These are phyloP conservation scores for Rotaria sp. DNA, from an alignment of 2,888 invertebrate species.

Conservation along the genomic window DNA sequence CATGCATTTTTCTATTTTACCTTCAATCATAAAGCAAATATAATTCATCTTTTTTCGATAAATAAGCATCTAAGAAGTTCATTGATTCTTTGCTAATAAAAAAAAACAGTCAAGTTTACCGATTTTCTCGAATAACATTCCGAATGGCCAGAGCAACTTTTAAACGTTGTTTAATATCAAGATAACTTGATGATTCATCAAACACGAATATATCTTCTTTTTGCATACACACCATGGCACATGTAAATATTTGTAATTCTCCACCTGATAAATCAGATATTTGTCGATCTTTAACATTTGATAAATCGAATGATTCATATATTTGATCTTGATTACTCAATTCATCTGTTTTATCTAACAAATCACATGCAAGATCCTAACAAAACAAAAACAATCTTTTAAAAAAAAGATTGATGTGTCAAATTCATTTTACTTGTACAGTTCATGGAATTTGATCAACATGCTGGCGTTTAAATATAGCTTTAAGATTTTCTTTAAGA, in stretches of 20 bases:
- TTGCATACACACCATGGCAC: conserved; percentile 96
- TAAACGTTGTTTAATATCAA: conserved; percentile 94
- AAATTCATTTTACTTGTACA: conserved; percentile 58
- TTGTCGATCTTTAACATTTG: conserved; percentile 77
- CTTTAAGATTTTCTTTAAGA: conserved; percentile 91
- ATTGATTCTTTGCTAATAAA: conserved; percentile 44
- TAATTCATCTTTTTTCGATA: too few species aligned
- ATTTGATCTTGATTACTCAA: conserved; percentile 72
- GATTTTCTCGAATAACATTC: conserved; percentile 78
- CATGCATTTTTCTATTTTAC: too few species aligned
- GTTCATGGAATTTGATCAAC: conserved; percentile 98
- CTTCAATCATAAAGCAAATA: too few species aligned
- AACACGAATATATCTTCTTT: conserved; percentile 98
- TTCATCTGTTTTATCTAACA: conserved; percentile 75
- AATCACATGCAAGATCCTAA: conserved; percentile 76
- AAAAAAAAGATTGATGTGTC: too few species aligned
- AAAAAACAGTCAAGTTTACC: conserved; percentile 61
- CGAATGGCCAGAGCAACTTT: conserved; percentile 92
- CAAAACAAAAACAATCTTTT: conserved; percentile 42
- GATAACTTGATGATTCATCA: conserved; percentile 94
- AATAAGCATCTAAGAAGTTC: background rate
- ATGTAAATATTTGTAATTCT: conserved; percentile 92
- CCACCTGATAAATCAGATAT: conserved; percentile 91
- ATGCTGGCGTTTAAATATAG: conserved; percentile 95
- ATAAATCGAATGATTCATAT: conserved; percentile 77